Evolutionary conservation across 2,113 vertebrate species (phyloP).

Genomic region (Ailurus styani): DNA sequence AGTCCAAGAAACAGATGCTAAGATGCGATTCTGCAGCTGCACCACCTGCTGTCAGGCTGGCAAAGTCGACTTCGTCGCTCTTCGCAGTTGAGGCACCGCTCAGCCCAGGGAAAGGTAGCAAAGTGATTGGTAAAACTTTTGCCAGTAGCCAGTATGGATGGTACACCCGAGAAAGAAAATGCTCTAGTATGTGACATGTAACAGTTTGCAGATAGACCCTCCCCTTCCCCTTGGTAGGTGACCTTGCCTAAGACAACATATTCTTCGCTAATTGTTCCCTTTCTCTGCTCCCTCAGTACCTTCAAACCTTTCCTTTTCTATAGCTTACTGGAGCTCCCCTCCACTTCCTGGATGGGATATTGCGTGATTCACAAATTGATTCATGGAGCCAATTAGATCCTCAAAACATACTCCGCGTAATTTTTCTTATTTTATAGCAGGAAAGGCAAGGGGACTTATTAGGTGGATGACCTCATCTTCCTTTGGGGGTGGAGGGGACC

Average conservation of each 20-base stretch:
- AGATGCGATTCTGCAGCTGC: not conserved
- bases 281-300: not conserved
- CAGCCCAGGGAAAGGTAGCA: not conserved
- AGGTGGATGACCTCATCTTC: not conserved
- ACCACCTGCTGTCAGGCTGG: not conserved
- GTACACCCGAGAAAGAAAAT: not conserved
- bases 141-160: not conserved
- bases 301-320: not conserved
- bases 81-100: not conserved
- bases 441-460: not conserved
- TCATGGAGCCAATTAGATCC: not conserved
- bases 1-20: not conserved
- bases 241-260: not conserved
- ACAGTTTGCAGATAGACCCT: not conserved
- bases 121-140: not conserved
- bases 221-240: not conserved
- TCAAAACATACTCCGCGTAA: not conserved
- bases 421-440: not conserved
- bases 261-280: not conserved
- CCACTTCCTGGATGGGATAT: not conserved
- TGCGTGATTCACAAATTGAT: not conserved
- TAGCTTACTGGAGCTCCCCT: not conserved
- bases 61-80: not conserved
- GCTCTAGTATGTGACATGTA: not conserved
- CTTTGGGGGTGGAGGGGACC: not conserved